Conservation (phyloP, 2,113 vertebrate genomes). For the Scomber colias region DNA sequence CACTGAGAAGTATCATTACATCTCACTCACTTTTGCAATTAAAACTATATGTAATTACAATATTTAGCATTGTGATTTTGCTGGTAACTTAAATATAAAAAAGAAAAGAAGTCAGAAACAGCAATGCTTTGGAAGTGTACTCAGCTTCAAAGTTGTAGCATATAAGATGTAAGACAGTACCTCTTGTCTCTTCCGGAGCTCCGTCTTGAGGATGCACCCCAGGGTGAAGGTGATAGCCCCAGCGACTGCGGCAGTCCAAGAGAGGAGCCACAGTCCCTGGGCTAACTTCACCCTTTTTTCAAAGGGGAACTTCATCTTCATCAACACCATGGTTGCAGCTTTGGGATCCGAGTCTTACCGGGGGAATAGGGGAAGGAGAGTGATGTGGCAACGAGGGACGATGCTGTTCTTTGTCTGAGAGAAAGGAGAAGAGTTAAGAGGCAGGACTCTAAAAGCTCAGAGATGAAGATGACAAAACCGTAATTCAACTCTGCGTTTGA, state of each 20-base stretch:
- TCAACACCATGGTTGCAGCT: conserved; percentile 84
- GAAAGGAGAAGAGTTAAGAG: conserved; percentile 40
- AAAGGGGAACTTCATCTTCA: conserved; percentile 88
- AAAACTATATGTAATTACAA: not conserved
- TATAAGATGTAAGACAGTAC: conserved; percentile 67
- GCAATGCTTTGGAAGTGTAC: not conserved
- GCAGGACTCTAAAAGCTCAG: conserved; percentile 4
- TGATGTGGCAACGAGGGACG: conserved; percentile 27
- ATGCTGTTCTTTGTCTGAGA: conserved; percentile 62
- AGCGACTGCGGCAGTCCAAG: conserved; percentile 85
- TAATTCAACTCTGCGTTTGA: conserved; percentile 7
- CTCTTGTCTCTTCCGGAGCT: conserved; percentile 86
- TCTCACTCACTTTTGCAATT: not conserved
- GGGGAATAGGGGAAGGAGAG: conserved; percentile 74
- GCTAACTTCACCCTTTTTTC: conserved; percentile 87
- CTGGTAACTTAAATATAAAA: not conserved
- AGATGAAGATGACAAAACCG: not conserved
- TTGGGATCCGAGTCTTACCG: conserved; percentile 44
- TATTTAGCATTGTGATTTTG: not conserved
- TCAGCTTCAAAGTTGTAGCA: not conserved
- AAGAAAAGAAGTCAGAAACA: not conserved
- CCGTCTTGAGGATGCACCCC: conserved; percentile 87
- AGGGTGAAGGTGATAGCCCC: conserved; percentile 85
- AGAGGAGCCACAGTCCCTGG: conserved; percentile 89
- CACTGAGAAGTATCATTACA: not conserved